Base-by-base conservation (phyloP, 2,797 vertebrate genomes). In the Helicolenus hilgendorfi region DNA sequence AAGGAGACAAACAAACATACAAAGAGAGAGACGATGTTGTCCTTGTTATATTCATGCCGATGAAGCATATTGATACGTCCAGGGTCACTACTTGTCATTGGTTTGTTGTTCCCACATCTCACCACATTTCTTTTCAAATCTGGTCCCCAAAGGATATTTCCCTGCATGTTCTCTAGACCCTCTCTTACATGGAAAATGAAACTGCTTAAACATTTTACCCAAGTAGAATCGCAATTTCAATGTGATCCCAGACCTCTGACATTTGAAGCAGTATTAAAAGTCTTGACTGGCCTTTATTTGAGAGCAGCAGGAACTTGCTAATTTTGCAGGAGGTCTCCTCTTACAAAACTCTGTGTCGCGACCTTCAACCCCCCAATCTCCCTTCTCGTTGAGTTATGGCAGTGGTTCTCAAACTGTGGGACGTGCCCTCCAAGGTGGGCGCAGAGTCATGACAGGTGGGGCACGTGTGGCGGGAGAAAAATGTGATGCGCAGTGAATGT, bases 241-340 rank as follows among this genome's bases (percentile, higher is more conserved):
- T 38, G 31, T 72, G 24, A 72, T 78, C 7, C 41, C 26, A 72
- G 62, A 80, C 56, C n/a, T 68, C 65, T 84, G 65, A 84, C 72
- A 82, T 84, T 85, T 73, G 26, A 85, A 64, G 59, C 9, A 33
- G 18, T n/a, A 55, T 63, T 86, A 35, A 68, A 86, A 74, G 70
- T 73, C 31, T 69, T 29, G 35, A 87, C 65, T 77, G 70, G 56
- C 56, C 55, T 81, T 72, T 84, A 71, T 90, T 79, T 68, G 62
- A 29, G 56, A 74, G 45, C 69, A n/a, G 33, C 18, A 79, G 60
- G 79, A 75, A 88, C 79, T 73, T 75, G 29, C 33, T 38, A 75
- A 72, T 84, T 85, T 22, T 26, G 75, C 71, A 35, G 70, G 84
- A 81, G 29, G 35, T 72, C 24, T 79, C 18, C 53, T 72, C 24